Percentiles rank a stretch among this genome's conserved stretches.
Evolutionary conservation across 1,140 invertebrate genomes (phyloP).

Genomic region (Cecropterus lyciades): DNA sequence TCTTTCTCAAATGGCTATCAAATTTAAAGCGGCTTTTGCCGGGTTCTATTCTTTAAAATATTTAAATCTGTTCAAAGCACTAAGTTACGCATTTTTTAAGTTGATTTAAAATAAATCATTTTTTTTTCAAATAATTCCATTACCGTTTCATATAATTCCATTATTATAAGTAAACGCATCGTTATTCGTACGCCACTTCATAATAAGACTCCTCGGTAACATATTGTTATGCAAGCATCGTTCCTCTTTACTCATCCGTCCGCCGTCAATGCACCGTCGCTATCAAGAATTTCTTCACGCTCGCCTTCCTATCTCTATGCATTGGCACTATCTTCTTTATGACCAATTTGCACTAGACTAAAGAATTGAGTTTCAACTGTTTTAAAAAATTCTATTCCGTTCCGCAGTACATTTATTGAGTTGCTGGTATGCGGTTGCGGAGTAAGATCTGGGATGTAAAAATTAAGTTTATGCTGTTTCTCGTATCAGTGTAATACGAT

Average conservation of each 20-base stretch:
- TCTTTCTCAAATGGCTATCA: too few species aligned
- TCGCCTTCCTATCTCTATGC: conserved; percentile 45
- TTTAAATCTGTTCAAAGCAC: too few species aligned
- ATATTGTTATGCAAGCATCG: conserved; percentile 59
- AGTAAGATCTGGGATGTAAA: conserved; percentile 20
- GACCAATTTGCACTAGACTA: conserved; percentile 59
- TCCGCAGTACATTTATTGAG: conserved; percentile 7
- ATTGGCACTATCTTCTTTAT: conserved; percentile 55
- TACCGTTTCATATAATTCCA: too few species aligned
- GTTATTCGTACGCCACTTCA: neutral
- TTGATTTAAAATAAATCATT: too few species aligned
- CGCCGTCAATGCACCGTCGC: conserved; percentile 56
- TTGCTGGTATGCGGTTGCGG: conserved; percentile 13
- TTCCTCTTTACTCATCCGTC: conserved; percentile 58
- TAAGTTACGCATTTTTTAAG: too few species aligned
- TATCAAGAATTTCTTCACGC: conserved; percentile 55
- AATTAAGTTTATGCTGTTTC: neutral
- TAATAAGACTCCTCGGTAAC: neutral
- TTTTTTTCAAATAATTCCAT: too few species aligned
- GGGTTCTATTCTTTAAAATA: too few species aligned
- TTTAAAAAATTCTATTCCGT: conserved; percentile 29
- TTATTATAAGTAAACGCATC: neutral
- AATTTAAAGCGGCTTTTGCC: too few species aligned
- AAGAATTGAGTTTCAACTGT: conserved; percentile 44
- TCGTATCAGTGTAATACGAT: neutral